Base-by-base conservation (phyloP, 2,888 invertebrate species). In the Sylvicola cinctus region DNA sequence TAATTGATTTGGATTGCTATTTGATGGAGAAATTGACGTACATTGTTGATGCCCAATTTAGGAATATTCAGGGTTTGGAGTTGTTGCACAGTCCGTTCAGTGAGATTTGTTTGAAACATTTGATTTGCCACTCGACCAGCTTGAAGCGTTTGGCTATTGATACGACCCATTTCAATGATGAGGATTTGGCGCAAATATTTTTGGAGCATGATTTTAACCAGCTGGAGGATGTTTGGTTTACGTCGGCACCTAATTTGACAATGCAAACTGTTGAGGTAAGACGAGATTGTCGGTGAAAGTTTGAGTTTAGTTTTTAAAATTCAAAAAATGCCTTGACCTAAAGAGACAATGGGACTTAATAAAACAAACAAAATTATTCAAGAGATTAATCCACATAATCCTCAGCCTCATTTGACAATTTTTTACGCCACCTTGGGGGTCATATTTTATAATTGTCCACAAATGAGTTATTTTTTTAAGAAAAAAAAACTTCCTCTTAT, bases 161-260 rank as follows among this genome's bases (percentile, higher is more conserved):
- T 45, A 65, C 67, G 43, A 62, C 75, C 11, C 65, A 65, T 39
- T 58, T 76, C 45, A 70, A 66, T 36, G 76, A 76, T 48, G 69
- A 70, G 37, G 76, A 76, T 49, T 63, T 75, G 47, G 55, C 64
- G 27, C n/a, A n/a, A 47, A 62, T 76, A 49, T 62, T 74, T 41
- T 67, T 68, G 13, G 68, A 73, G 33, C 62, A 70, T 49, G 67
- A 70, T 42, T 71, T 76, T 45, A 57, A 62, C 23, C 53, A 63
- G 38, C 55, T 76, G 29, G 74, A 75, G 56, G 68, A 70, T 38
- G 57, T 76, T 36, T 74, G 74, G 72, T 70, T 76, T 42, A 72
- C 74, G 2, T 63, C 68, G 45, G 75, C 75, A 0, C 68, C 69
- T 7, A 66, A 68, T 32, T 55, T 76, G 17, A 70, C 74, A 0